Evolutionary conservation across 2,888 invertebrate species (phyloP), one percentile per base, ranked within the genome.

Genomic region (Schizaphis graminum): DNA sequence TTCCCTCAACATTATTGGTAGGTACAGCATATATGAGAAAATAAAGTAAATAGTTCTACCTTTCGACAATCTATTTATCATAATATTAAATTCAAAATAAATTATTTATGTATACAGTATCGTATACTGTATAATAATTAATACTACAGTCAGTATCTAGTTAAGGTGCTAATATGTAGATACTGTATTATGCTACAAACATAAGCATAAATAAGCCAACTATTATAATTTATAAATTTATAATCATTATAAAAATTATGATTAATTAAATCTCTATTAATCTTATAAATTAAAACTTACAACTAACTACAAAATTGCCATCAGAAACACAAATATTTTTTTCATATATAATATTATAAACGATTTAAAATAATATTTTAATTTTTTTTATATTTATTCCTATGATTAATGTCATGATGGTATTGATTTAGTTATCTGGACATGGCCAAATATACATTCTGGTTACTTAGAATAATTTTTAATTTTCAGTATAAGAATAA

Each of bases 201-300:
- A 67, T 67, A 5, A 67, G n/a, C 11, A 61, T 61, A 67, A 67
- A 77, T 35, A 77, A 35, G 5, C n/a, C 67, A n/a, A 67, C 67
- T 67, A n/a, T 67, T 67, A 67, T n/a, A n/a, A 61, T 61, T n/a
- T 67, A 67, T n/a, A n/a, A n/a, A 61, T 61, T n/a, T 67, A 67
- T n/a, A n/a, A n/a, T 28, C 61, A n/a, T 67, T n/a, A 49, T 49
- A 49, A 13, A 49, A 49, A 49, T 49, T 49, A 67, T 67, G 11
- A n/a, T n/a, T 67, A 67, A 67, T 67, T n/a, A 67, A n/a, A n/a
- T 28, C 28, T 67, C 13, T 67, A 1, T 67, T n/a, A n/a, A n/a
- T n/a, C n/a, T n/a, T n/a, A n/a, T n/a, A n/a, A n/a, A n/a, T n/a
- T n/a, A n/a, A n/a, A 4, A 67, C 16, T n/a, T 67, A n/a, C 13